Base-by-base conservation (phyloP, 2,888 invertebrate species). In the Augiades crinisus region DNA sequence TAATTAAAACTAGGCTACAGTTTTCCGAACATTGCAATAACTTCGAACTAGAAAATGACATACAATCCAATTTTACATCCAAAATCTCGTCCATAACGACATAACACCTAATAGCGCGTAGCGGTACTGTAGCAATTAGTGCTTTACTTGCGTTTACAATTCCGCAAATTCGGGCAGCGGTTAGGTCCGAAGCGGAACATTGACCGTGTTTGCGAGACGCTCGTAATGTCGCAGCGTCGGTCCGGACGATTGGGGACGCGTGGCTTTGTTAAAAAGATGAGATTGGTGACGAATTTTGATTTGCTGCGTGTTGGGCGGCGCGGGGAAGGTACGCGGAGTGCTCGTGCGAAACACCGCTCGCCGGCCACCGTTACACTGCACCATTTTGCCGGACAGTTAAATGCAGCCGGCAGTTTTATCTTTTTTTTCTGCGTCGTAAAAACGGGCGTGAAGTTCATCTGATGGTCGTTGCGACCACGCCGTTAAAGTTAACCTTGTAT, bases 301-400 rank as follows among this genome's bases (percentile, higher is more conserved):
- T 74, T 67, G 60, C 69, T 70, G 70, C 69, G 67, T 70, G 65
- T 70, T 69, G 72, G 61, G 57, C 62, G 56, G 64, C 59, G 61
- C 60, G 61, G 61, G 63, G 63, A 65, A 59, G 57, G 59, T n/a
- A n/a, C 57, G 51, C 57, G 50, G 52, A 55, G 47, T 67, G 70
- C 62, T 79, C 80, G 78, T 78, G 80, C 81, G 80, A 73, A 71
- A 69, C 78, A 63, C 62, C 55, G 62, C 67, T 67, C 67, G 67
- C 64, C 65, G 63, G 67, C 77, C 71, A 80, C 80, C 81, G 81
- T 82, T 82, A 82, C 70, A 64, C 70, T 79, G 77, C 78, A 79
- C 78, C 75, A 81, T 68, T 81, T 79, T 66, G 58, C 59, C 60
- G 69, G 71, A 77, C 78, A 75, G 78, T 78, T 79, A 78, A 63